Conservation (phyloP, 64 coral and sea anemone species). For the Porites australiensis region DNA sequence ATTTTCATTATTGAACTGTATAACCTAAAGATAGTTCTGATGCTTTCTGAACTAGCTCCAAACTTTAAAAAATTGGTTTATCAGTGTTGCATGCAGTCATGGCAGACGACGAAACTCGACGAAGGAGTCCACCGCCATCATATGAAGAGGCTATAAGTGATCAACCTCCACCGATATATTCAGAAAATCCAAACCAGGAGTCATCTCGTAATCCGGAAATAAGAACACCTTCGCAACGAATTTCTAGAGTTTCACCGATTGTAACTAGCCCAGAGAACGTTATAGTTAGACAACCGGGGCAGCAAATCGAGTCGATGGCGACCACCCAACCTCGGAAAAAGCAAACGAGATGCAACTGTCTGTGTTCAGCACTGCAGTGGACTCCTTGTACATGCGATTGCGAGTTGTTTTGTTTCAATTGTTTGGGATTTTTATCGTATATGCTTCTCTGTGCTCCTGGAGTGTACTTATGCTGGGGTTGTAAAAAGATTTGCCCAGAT, state of each 20-base stretch:
- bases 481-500: constrained; percentile 16
- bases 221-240: neutral
- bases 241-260: neutral
- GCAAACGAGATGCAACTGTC: neutral
- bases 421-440: constrained; percentile 42
- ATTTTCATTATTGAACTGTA: no score
- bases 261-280: neutral
- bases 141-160: constrained; percentile 31
- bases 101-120: neutral
- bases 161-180: constrained; percentile 8
- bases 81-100: neutral
- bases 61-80: no score
- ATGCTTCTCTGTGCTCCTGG: constrained; percentile 22
- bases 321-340: neutral
- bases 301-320: neutral
- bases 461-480: constrained; percentile 28
- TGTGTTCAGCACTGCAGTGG: constrained; percentile 22
- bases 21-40: no score
- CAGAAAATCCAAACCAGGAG: neutral
- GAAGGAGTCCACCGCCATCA: neutral
- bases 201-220: neutral
- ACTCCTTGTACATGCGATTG: constrained; percentile 35
- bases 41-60: no score
- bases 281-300: constrained; percentile 20
- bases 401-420: constrained; percentile 44